A percentile compares a stretch with the other conserved stretches of the same genome.
phyloP scores from a whole-genome alignment of 2,113 vertebrate species.

The Actenoides lindsayi region DNA sequence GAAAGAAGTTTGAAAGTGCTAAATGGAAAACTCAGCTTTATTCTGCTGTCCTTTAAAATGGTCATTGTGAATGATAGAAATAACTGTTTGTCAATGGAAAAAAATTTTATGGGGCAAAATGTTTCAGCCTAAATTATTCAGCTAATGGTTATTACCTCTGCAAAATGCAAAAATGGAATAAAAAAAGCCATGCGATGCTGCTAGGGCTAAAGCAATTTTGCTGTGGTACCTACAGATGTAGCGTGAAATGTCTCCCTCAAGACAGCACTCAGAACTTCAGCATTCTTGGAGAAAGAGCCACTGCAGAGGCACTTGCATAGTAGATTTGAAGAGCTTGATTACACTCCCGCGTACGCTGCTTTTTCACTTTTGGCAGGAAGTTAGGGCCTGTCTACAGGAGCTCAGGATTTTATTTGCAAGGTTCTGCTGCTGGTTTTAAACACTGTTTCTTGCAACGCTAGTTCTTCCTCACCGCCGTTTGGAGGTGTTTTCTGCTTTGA shows the following conservation, averaged over 20 bases:
- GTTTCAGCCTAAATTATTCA: conserved; percentile 50
- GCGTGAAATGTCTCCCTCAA: conserved; percentile 37
- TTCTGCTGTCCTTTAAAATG: background rate
- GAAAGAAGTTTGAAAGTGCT: background rate
- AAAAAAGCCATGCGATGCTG: background rate
- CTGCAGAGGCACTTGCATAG: background rate
- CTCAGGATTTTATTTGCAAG: background rate
- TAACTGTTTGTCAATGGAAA: conserved; percentile 28
- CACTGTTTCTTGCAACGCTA: background rate
- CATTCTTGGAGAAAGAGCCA: background rate
- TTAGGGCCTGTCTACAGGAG: background rate
- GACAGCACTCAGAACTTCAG: background rate
- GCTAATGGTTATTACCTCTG: conserved; percentile 47
- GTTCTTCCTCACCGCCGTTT: background rate
- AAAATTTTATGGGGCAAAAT: conserved; percentile 16
- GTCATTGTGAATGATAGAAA: conserved; percentile 9
- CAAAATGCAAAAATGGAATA: background rate
- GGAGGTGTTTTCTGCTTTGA: conserved; percentile 36
- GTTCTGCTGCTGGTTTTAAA: background rate
- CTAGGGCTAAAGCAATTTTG: background rate
- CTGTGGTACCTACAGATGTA: background rate
- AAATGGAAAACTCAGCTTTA: background rate
- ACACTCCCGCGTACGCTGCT: background rate
- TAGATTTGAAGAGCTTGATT: background rate
- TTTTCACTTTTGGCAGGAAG: conserved; percentile 1